Evolutionary conservation across 2,888 invertebrate genomes (phyloP), one percentile per base, ranked within the genome.

Genomic region (Iselma pallidipennis): DNA sequence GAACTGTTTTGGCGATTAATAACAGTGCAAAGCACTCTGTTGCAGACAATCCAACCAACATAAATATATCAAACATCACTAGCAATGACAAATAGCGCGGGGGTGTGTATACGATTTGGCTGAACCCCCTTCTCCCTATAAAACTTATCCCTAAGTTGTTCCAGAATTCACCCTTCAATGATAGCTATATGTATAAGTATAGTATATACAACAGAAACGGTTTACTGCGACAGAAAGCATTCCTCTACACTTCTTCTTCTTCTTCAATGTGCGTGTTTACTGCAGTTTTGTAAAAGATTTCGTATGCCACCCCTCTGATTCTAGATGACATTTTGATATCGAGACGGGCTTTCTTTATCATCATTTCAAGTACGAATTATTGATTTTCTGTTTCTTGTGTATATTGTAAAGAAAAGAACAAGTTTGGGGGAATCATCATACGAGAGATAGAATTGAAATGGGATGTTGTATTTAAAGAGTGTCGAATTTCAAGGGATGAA

Each of bases 51-150:
- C 75, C 76, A 59, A 69, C 72, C 71, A 74, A 79, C 79, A 80
- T 80, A 80, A 80, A 80, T 80, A 80, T 79, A 79, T 80, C 80
- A 80, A 75, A 75, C 79, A 77, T 79, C 78, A 77, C 78, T 76
- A 75, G 74, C 79, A 78, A 79, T 80, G 80, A 80, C 80, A 80
- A 80, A 80, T 80, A 74, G 78, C 73, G 71, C 68, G 74, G 75
- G 78, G 78, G 78, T 73, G 74, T n/a, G 73, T 66, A 53, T 57
- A 56, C 60, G 57, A 61, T 61, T 64, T 59, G 57, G 55, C 16
- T 19, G 5, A 19, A n/a, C 25, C 53, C 52, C 49, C 55, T 45
- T 45, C 29, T 19, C 9, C 19, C 19, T 64, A 26, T 59, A 16
- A 52, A 52, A 62, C 62, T 55, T 59, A 60, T 55, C 66, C 59